A percentile compares a stretch with the other conserved stretches of the same genome.
phyloP scores from a whole-genome alignment of 1,140 invertebrate species.

The Drosophila orena region DNA sequence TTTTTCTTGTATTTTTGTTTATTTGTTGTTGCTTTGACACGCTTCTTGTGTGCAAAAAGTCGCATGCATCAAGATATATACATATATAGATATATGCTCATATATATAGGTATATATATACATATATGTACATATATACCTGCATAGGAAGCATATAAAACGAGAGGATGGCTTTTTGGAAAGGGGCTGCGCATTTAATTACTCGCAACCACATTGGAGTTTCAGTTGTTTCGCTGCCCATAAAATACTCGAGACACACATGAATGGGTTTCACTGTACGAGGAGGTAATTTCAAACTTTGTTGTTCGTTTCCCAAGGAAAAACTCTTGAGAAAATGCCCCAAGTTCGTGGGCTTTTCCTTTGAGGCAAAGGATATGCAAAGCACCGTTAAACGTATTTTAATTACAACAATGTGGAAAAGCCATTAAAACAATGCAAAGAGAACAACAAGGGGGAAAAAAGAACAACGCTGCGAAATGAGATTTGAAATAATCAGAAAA shows the following conservation, averaged over 20 bases:
- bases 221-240: conserved; percentile 24
- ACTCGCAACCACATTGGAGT: conserved; percentile 26
- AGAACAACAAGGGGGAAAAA: not conserved
- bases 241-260: conserved; percentile 28
- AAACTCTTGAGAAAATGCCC: conserved; percentile 25
- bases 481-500: conserved; percentile 39
- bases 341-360: conserved; percentile 32
- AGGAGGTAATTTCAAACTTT: conserved; percentile 19
- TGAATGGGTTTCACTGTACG: conserved; percentile 38
- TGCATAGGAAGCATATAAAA: not conserved
- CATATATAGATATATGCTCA: not conserved
- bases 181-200: conserved; percentile 50
- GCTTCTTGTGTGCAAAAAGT: conserved; percentile 14
- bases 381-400: conserved; percentile 67
- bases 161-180: not conserved
- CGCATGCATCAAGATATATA: conserved; percentile 7
- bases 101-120: not conserved
- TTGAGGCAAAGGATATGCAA: conserved; percentile 49
- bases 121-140: too few relatives aligned
- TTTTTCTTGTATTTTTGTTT: not conserved
- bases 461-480: conserved; percentile 11
- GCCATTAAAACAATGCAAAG: conserved; percentile 26
- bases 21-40: conserved; percentile 17
- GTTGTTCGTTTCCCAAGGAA: conserved; percentile 7
- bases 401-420: conserved; percentile 57